Evolutionary conservation across 2,113 vertebrate genomes (phyloP).

Genomic region (Dromiciops gliroides): DNA sequence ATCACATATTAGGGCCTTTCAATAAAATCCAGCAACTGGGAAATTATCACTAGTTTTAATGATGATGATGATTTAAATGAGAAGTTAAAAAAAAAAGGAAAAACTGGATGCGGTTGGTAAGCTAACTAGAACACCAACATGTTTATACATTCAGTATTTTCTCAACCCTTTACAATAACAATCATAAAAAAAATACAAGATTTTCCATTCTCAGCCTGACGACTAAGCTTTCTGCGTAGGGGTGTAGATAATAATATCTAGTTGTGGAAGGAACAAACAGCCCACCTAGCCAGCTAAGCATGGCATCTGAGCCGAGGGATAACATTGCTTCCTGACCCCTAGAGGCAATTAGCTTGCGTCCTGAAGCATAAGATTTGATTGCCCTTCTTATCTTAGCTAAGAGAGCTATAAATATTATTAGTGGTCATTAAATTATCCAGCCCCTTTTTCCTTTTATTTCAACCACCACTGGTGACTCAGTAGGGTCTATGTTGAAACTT

Average conservation of each 20-base stretch:
- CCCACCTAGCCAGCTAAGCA: background rate
- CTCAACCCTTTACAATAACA: background rate
- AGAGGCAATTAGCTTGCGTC: constrained; percentile 22
- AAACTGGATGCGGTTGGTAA: accelerated
- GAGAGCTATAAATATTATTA: constrained; percentile 12
- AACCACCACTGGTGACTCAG: background rate
- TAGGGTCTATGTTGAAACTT: background rate
- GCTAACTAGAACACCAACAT: constrained; percentile 28
- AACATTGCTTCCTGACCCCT: constrained; percentile 38
- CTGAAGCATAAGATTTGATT: constrained; percentile 13
- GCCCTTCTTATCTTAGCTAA: constrained; percentile 15
- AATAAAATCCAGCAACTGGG: background rate
- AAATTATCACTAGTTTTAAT: constrained; percentile 32
- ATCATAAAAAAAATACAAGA: background rate
- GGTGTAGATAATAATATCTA: background rate
- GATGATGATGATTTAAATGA: constrained; percentile 36
- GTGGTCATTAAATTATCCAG: background rate
- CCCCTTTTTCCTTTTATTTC: background rate
- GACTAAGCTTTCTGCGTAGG: background rate
- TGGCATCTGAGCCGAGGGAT: background rate
- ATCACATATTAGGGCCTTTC: constrained; percentile 18
- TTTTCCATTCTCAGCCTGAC: constrained; percentile 28
- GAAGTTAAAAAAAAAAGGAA: constrained; percentile 1
- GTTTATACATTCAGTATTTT: constrained; percentile 17
- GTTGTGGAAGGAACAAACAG: background rate